These are phyloP conservation scores for Andrena fulva DNA, from an alignment of 2,888 invertebrate genomes.

Conservation along the genomic window DNA sequence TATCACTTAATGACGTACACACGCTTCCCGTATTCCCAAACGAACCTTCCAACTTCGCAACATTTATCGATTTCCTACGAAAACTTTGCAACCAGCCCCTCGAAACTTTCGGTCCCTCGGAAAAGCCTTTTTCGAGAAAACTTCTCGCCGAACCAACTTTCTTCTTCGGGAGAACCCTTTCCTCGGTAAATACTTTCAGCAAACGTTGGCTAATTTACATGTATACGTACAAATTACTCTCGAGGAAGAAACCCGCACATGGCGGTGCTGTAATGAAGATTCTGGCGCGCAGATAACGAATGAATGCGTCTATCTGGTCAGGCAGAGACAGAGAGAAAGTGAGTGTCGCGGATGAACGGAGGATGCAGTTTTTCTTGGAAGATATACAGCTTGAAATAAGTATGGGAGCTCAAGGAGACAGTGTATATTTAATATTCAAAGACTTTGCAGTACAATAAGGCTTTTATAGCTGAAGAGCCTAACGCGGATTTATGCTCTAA, in stretches of 20 bases:
- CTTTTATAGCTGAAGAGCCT: background rate
- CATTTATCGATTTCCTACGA: constrained; percentile 38
- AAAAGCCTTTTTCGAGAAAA: constrained; percentile 28
- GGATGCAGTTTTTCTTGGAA: no score
- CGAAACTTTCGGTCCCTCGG: constrained; percentile 1
- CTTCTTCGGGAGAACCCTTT: background rate
- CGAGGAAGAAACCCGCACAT: background rate
- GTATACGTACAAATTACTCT: constrained; percentile 31
- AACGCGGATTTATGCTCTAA: background rate
- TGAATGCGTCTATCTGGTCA: no score
- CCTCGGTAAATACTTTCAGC: constrained; percentile 24
- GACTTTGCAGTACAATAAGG: background rate
- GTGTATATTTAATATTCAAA: background rate
- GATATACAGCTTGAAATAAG: no score
- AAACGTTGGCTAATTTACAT: constrained; percentile 37
- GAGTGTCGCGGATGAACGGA: no score
- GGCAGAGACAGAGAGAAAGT: no score
- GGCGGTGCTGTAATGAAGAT: no score
- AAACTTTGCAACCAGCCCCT: constrained; percentile 13
- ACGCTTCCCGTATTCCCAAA: background rate
- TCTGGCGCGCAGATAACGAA: no score
- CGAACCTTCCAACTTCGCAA: background rate
- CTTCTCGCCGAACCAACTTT: constrained; percentile 14
- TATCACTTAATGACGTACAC: constrained; percentile 13
- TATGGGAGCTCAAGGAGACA: background rate